phyloP scores from a whole-genome alignment of 2,888 invertebrate genomes.

The Parochlus steinenii region DNA sequence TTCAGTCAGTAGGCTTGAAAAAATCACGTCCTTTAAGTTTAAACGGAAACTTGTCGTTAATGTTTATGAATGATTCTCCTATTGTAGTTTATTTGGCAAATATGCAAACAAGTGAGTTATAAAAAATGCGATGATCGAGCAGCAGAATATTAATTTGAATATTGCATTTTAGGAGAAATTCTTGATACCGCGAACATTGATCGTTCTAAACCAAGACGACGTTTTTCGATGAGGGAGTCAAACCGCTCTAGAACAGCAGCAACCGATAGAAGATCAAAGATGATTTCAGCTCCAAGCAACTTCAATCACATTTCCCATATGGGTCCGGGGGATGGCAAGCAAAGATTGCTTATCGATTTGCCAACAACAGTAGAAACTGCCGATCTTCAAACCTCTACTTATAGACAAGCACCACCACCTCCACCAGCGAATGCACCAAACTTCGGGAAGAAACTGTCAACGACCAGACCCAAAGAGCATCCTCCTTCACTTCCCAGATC shows the following conservation, averaged over 20 bases:
- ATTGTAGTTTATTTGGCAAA: slow-evolving; percentile 59
- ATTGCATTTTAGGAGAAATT: slow-evolving; percentile 34
- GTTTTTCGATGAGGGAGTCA: slow-evolving; percentile 48
- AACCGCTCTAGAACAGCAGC: slow-evolving; percentile 34
- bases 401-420: slow-evolving; percentile 37
- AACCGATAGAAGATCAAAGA: slow-evolving; percentile 60
- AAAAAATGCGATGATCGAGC: too few species aligned
- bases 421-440: slow-evolving; percentile 33
- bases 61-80: slow-evolving; percentile 53
- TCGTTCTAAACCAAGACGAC: slow-evolving; percentile 34
- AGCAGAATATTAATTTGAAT: slow-evolving; percentile 4
- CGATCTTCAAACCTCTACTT: slow-evolving; percentile 23
- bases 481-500: slow-evolving; percentile 41
- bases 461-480: slow-evolving; percentile 37
- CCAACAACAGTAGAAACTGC: slow-evolving; percentile 67
- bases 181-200: slow-evolving; percentile 14
- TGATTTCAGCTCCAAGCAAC: slow-evolving; percentile 87
- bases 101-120: slow-evolving; percentile 44
- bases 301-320: slow-evolving; percentile 88
- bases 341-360: slow-evolving; percentile 68
- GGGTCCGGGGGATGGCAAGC: slow-evolving; percentile 84
- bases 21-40: slow-evolving; percentile 48
- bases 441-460: slow-evolving; percentile 19
- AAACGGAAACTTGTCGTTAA: slow-evolving; percentile 47
- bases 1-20: slow-evolving; percentile 85